Evolutionary conservation across 92 coral and sea anemone genomes (phyloP).

Genomic region (Umimayanthus kanabou): DNA sequence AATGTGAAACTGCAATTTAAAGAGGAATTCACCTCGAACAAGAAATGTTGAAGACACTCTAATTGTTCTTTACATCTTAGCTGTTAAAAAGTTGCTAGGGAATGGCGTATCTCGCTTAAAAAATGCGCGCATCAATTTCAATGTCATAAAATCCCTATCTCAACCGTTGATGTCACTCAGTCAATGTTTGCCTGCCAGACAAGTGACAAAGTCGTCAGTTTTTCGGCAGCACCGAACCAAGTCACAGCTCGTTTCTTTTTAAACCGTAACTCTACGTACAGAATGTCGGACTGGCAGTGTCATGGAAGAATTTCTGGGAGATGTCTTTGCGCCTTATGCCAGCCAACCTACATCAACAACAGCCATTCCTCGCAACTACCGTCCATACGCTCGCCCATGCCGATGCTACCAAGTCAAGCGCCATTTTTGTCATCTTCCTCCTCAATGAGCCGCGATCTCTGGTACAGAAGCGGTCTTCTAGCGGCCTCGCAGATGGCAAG

Average conservation of each 20-base stretch:
- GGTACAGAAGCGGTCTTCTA: constrained; percentile 35
- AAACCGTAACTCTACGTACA: not conserved
- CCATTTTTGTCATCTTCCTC: constrained; percentile 37
- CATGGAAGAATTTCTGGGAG: constrained; percentile 27
- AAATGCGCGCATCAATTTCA: constrained; percentile 42
- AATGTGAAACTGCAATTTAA: not conserved
- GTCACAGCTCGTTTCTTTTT: not conserved
- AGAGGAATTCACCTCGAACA: not conserved
- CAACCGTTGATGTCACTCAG: constrained; percentile 37
- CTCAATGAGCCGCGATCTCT: constrained; percentile 11
- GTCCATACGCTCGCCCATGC: constrained; percentile 24
- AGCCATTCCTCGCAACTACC: constrained; percentile 9
- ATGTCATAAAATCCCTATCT: constrained; percentile 30
- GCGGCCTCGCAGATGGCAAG: constrained; percentile 28
- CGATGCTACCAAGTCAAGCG: constrained; percentile 29
- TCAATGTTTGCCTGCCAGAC: constrained; percentile 32
- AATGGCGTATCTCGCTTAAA: constrained; percentile 13
- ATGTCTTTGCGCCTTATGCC: constrained; percentile 26
- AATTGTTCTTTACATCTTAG: constrained; percentile 22
- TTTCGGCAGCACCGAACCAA: not conserved
- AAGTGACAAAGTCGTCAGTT: constrained; percentile 7
- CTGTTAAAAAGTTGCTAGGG: constrained; percentile 46
- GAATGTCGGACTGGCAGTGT: constrained; percentile 42
- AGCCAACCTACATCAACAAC: constrained; percentile 22
- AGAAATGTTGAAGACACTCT: not conserved